Percentiles rank a stretch among this genome's conserved stretches.
Conservation (phyloP, 2,888 invertebrate genomes). For the Acanthosepion esculentum region DNA sequence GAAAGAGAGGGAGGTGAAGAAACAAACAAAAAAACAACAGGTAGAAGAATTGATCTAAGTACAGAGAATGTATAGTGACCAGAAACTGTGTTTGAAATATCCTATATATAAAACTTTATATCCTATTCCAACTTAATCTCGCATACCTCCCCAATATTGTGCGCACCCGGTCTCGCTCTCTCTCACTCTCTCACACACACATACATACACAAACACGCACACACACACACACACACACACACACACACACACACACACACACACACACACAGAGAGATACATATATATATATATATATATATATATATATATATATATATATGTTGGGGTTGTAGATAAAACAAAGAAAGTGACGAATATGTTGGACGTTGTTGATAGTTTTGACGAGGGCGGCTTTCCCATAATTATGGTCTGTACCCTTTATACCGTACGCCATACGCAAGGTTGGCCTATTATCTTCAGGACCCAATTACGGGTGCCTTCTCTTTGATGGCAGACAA, state of each 20-base stretch:
- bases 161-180: no score
- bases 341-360: constrained; percentile 1
- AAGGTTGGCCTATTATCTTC: constrained; percentile 7
- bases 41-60: no score
- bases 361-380: constrained; percentile 9
- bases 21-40: no score
- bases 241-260: background rate
- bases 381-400: background rate
- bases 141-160: background rate
- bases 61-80: no score
- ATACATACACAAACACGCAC: background rate
- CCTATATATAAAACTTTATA: background rate
- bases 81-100: no score
- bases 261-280: background rate
- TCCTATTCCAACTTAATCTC: background rate
- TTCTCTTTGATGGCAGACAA: constrained; percentile 33
- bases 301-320: background rate
- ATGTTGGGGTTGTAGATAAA: background rate
- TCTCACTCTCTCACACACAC: background rate
- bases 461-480: constrained; percentile 33
- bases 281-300: background rate
- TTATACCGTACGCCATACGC: constrained; percentile 2
- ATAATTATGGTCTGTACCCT: background rate
- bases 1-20: no score
- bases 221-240: background rate